Conservation (phyloP, 2,113 vertebrate species). For the Cairina moschata region DNA sequence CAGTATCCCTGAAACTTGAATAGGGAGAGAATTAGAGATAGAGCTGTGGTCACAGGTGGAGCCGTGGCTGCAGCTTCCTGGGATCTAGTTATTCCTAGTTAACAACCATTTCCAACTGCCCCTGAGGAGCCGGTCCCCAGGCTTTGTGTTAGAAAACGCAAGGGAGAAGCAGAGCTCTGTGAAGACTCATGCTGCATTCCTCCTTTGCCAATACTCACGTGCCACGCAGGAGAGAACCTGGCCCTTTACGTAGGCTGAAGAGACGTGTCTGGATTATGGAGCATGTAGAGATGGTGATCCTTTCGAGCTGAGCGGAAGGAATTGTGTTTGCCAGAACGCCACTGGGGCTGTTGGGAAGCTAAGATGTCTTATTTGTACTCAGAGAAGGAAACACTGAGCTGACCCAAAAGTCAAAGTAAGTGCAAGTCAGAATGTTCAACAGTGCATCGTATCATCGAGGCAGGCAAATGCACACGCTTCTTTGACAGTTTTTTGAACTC, state of each 20-base stretch:
- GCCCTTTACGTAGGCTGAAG: accelerated
- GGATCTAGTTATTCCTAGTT: not conserved
- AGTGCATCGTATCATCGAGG: not conserved
- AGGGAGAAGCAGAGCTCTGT: not conserved
- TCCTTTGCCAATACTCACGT: not conserved
- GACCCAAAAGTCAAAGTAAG: not conserved
- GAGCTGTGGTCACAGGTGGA: not conserved
- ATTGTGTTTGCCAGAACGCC: not conserved
- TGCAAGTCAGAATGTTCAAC: not conserved
- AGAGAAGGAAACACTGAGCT: not conserved
- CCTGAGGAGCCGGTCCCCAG: not conserved
- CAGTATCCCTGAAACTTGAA: not conserved
- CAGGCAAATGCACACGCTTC: not conserved
- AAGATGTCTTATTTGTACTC: not conserved
- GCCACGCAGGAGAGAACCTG: not conserved
- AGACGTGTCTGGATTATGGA: not conserved
- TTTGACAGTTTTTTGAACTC: not conserved
- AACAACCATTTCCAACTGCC: constrained; percentile 3
- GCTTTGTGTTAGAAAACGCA: not conserved
- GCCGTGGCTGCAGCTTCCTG: not conserved
- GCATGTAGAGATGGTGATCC: not conserved
- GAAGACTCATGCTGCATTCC: not conserved
- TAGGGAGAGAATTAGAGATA: not conserved
- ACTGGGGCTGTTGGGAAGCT: not conserved
- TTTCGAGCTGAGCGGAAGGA: not conserved